These are phyloP conservation scores for Acomys russatus DNA, from an alignment of 2,797 vertebrate genomes.

Conservation along the genomic window DNA sequence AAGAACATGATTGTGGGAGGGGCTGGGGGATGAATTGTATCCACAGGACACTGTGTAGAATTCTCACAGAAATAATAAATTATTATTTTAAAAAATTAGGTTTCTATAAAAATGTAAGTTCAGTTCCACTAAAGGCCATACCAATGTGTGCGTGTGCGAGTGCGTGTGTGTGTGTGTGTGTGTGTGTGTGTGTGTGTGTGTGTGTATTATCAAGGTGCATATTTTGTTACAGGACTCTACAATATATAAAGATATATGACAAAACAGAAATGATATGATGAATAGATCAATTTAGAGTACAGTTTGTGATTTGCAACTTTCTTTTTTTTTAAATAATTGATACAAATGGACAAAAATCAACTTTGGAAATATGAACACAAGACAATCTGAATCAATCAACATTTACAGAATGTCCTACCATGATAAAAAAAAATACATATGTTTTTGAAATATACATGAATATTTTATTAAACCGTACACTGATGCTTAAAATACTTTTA, in stretches of 20 bases:
- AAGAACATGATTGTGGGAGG: neutral
- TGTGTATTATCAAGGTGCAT: neutral
- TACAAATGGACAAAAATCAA: neutral
- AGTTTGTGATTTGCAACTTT: neutral
- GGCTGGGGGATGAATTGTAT: too few species aligned
- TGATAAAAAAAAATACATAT: neutral
- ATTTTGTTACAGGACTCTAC: neutral
- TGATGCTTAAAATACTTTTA: neutral
- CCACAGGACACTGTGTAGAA: neutral
- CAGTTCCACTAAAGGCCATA: slow-evolving; percentile 11
- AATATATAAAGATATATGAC: neutral
- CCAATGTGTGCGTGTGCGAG: neutral
- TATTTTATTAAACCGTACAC: neutral
- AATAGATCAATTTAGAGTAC: neutral
- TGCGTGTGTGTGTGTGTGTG: neutral
- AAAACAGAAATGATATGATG: slow-evolving; percentile 16
- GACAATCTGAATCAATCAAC: neutral
- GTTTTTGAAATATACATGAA: slow-evolving; percentile 4
- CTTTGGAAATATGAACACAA: neutral
- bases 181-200: neutral
- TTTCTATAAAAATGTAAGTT: neutral
- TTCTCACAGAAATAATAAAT: neutral
- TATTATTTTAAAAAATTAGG: neutral
- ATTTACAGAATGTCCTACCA: slow-evolving; percentile 9
- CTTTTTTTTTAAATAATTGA: neutral